Conservation (phyloP, 2,888 invertebrate species). For the Hyles lineata region DNA sequence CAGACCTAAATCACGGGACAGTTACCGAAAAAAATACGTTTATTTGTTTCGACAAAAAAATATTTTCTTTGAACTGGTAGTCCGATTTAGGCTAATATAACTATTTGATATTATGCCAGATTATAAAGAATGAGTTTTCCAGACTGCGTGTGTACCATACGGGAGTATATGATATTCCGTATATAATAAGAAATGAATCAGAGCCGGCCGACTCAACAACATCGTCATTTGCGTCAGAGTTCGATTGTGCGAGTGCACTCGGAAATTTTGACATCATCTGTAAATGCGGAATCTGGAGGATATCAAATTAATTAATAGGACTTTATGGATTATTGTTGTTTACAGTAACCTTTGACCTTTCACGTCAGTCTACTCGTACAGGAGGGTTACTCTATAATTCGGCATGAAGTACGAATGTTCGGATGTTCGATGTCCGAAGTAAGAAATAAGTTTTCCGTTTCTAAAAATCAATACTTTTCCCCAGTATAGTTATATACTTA, state of each 20-base stretch:
- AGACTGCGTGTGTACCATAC: too few relatives aligned
- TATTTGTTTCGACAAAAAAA: too few relatives aligned
- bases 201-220: not conserved
- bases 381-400: too few relatives aligned
- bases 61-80: not conserved
- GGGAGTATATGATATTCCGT: not conserved
- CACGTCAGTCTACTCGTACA: too few relatives aligned
- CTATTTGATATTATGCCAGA: not conserved
- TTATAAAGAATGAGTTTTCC: not conserved
- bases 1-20: too few relatives aligned
- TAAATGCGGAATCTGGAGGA: not conserved
- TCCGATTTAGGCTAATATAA: not conserved
- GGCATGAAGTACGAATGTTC: too few relatives aligned
- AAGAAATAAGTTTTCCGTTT: too few relatives aligned
- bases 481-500: too few relatives aligned
- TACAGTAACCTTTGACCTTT: too few relatives aligned
- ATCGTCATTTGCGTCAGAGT: conserved; percentile 26
- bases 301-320: not conserved
- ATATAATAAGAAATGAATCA: conserved; percentile 27
- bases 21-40: too few relatives aligned
- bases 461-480: too few relatives aligned
- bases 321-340: not conserved
- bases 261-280: not conserved
- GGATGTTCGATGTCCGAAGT: too few relatives aligned
- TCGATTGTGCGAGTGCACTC: not conserved